These are phyloP conservation scores for Calidris pugnax DNA, from an alignment of 2,113 vertebrate species.

Conservation along the genomic window DNA sequence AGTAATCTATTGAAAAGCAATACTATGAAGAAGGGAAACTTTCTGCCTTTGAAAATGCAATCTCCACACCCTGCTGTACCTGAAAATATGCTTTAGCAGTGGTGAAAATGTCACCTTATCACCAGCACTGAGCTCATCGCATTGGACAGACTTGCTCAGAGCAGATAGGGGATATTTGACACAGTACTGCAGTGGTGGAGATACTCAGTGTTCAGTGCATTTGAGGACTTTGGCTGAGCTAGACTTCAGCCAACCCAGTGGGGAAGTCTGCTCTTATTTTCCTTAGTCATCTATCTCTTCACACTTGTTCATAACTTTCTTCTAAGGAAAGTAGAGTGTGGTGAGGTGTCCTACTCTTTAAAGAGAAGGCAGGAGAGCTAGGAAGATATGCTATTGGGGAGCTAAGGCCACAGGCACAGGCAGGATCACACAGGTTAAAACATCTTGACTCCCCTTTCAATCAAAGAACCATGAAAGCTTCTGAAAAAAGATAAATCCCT, in stretches of 20 bases:
- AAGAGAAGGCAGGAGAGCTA: not conserved
- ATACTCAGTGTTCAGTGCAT: not conserved
- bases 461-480: not conserved
- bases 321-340: not conserved
- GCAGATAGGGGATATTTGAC: not conserved
- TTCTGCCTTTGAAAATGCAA: slow-evolving; percentile 16
- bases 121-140: not conserved
- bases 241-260: not conserved
- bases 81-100: slow-evolving; percentile 8
- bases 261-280: not conserved
- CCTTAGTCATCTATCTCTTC: not conserved
- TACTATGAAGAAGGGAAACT: not conserved
- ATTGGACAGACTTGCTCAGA: not conserved
- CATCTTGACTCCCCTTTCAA: not conserved
- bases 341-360: not conserved
- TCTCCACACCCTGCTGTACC: not conserved
- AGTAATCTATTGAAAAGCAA: slow-evolving; percentile 30
- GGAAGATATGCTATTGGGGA: not conserved
- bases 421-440: not conserved
- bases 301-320: not conserved
- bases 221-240: not conserved
- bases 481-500: not conserved
- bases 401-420: not conserved
- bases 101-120: not conserved
- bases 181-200: not conserved